A percentile compares a stretch with the other conserved stretches of the same genome.
phyloP scores from a whole-genome alignment of 2,797 vertebrate species.

The Myripristis jacobus region DNA sequence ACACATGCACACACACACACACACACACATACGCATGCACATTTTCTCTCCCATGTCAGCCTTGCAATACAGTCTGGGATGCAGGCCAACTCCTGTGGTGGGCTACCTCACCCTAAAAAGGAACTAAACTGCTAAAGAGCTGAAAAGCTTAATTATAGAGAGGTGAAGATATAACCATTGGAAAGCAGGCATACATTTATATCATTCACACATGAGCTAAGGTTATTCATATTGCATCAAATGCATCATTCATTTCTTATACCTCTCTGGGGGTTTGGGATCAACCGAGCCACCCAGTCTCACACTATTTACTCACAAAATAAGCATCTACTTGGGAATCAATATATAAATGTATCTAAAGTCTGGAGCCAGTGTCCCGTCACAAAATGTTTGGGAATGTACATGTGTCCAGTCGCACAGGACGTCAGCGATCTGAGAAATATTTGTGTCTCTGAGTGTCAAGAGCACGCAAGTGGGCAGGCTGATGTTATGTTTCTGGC shows the following conservation, averaged over 20 bases:
- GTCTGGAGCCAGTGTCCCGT: conserved; percentile 9
- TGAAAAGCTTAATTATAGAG: conserved; percentile 47
- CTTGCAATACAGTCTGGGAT: conserved; percentile 65
- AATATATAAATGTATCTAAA: conserved; percentile 14
- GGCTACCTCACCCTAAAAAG: conserved; percentile 52
- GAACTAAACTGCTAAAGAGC: conserved; percentile 40
- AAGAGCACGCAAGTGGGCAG: conserved; percentile 1
- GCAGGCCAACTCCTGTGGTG: conserved; percentile 67
- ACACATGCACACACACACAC: neutral
- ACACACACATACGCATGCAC: conserved; percentile 15
- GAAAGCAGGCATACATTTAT: conserved; percentile 31
- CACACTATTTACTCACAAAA: conserved; percentile 39
- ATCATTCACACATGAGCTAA: conserved; percentile 19
- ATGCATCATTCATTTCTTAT: conserved; percentile 15
- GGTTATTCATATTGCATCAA: conserved; percentile 8
- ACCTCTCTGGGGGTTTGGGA: neutral
- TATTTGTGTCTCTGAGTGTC: conserved; percentile 39
- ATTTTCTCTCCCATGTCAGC: conserved; percentile 27
- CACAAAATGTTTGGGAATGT: neutral
- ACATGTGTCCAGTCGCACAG: neutral
- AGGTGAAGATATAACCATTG: neutral
- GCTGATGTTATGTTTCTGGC: neutral
- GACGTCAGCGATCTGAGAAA: conserved; percentile 20
- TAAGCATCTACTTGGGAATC: conserved; percentile 12
- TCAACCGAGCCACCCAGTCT: neutral